Base-by-base conservation (phyloP, 2,797 vertebrate species). In the Meriones psammophilus region DNA sequence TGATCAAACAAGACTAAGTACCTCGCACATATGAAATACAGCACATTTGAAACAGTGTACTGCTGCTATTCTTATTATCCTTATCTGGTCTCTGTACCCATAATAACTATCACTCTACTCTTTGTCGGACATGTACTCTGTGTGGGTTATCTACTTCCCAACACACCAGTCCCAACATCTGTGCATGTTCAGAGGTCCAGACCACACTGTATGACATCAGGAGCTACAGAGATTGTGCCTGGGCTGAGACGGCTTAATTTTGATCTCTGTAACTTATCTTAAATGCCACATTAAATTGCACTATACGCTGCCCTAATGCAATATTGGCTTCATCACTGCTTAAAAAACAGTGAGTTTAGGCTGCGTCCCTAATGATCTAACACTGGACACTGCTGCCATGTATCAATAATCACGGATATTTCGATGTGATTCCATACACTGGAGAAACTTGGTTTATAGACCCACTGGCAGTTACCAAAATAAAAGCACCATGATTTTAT, bases 1-100 rank as follows among this genome's bases (percentile, higher is more conserved):
- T 73, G 30, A 20, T 12, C 39, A 42, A 68, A 26, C 30, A 28
- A 7, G 28, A 50, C 50, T 50, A 50, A 50, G 50, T 13, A 30
- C 64, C 58, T 28, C 22, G 60, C 46, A 83, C 28, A 28, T 12
- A 58, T 5, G 0, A 71, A 68, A 83, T 12, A 39, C 26, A 18
- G 18, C 1, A 3, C 7, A 15, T 8, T 1, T 58, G 6, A 39
- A 90, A 0, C 13, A 9, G 60, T 26, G 30, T 54, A 2, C 20
- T 36, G 22, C 9, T 8, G 79, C 36, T 36, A 18, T 2, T 0
- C 3, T 5, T 33, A n/a, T 60, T 26, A 9, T 8, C 0, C 4
- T 30, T 42, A 54, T 60, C 71, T 78, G 69, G 14, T 18, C 54
- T 83, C 24, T 81, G 86, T 17, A 24, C 36, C 36, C 79, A 30